Evolutionary conservation across 2,888 invertebrate genomes (phyloP).

Genomic region (Machimus atricapillus): DNA sequence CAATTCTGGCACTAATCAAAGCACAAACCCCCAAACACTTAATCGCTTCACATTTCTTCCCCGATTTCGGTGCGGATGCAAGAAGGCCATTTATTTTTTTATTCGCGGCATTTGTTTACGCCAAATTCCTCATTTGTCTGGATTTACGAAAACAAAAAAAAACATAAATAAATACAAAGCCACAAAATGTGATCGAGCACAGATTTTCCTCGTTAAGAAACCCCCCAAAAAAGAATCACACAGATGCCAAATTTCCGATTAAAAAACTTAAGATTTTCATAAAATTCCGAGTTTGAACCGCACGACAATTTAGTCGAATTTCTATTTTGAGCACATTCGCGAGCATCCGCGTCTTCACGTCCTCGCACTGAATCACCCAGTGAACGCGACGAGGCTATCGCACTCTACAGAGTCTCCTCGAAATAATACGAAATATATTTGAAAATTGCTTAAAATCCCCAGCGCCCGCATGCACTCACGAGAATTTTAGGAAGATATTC

Average conservation of each 20-base stretch:
- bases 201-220: not conserved
- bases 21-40: slow-evolving; percentile 13
- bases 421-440: slow-evolving; percentile 13
- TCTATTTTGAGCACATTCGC: slow-evolving; percentile 41
- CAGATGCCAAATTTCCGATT: slow-evolving; percentile 28
- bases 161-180: not conserved
- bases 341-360: slow-evolving; percentile 26
- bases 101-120: slow-evolving; percentile 15
- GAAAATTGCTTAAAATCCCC: slow-evolving; percentile 17
- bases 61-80: not conserved
- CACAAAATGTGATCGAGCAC: not conserved
- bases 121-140: not conserved
- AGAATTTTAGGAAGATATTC: not conserved
- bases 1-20: not conserved
- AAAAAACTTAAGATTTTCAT: not conserved
- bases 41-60: not conserved
- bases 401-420: slow-evolving; percentile 4
- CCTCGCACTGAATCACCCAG: slow-evolving; percentile 23
- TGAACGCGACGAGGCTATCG: slow-evolving; percentile 14
- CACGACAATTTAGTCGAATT: slow-evolving; percentile 24
- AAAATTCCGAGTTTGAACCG: slow-evolving; percentile 23
- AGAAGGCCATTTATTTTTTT: slow-evolving; percentile 18
- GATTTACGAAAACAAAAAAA: not conserved
- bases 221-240: not conserved
- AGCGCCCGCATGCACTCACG: slow-evolving; percentile 6